Percentiles rank a stretch among this genome's conserved stretches.
These are phyloP conservation scores for Hemiscyllium ocellatum DNA, from an alignment of 2,113 vertebrate species.

Conservation along the genomic window DNA sequence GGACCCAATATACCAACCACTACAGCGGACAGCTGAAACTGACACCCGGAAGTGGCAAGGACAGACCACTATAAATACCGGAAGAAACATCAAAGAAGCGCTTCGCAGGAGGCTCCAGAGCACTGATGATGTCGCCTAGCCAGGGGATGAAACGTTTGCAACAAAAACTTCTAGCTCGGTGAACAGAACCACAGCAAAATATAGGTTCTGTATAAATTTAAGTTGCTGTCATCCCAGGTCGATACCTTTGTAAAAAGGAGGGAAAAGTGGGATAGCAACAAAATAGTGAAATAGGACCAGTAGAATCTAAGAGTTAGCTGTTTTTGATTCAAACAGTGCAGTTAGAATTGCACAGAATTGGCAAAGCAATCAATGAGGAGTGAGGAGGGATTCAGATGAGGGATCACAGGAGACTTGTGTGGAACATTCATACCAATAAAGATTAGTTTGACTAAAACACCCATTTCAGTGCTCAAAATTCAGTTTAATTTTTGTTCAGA, in stretches of 20 bases:
- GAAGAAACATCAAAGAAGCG: too few species aligned
- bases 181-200: too few species aligned
- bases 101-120: too few species aligned
- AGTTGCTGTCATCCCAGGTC: neutral
- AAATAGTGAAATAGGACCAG: neutral
- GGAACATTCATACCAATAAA: neutral
- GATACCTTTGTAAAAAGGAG: neutral
- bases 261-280: neutral
- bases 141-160: too few species aligned
- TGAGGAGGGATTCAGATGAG: neutral
- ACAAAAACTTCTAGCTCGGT: too few species aligned
- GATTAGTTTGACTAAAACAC: neutral
- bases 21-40: too few species aligned
- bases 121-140: too few species aligned
- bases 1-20: too few species aligned
- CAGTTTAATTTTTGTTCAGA: neutral
- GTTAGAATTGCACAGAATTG: neutral
- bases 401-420: neutral
- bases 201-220: neutral
- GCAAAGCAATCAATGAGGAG: neutral
- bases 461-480: neutral
- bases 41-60: too few species aligned
- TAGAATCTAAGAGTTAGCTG: neutral
- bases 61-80: too few species aligned
- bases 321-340: neutral